Evolutionary conservation across 2,888 invertebrate genomes (phyloP), one percentile per base, ranked within the genome.

Genomic region (Monochamus alternatus): DNA sequence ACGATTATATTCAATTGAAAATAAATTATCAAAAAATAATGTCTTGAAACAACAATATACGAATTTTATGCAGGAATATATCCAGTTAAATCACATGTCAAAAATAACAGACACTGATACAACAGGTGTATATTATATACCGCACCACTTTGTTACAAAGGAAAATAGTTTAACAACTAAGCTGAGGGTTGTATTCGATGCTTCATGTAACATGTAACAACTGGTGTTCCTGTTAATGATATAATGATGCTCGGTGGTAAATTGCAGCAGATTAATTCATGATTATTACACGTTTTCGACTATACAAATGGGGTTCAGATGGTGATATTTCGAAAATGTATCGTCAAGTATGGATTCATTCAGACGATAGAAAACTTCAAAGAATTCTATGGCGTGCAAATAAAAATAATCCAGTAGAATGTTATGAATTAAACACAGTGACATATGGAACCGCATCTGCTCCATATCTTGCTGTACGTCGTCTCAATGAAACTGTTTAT

Each of bases 171-270:
- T 66, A 7, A 85, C 84, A 1, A 85, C 85, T 4, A 81, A 81
- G 66, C 67, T 82, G 44, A 64, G 84, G 12, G 81, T 83, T 9
- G 83, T 84, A 8, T 84, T 84, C 73, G 81, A 85, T 73, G 81
- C 75, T 32, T 81, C 81, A 0, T 78, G 74, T 0, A 76, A 75
- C 66, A 78, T n/a, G n/a, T 79, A 8, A 60, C 44, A 4, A 66
- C 75, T 2, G 81, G 81, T 3, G 4, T 75, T 8, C 81, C 80
- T 12, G 68, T 81, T 3, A 84, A 84, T 67, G 81, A 84, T 63
- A 67, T 78, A 4, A 73, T 76, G 32, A 74, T 76, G 51, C 64
- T 75, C 12, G 83, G 83, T 5, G 78, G 81, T 30, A 77, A 60
- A 14, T 74, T 84, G 22, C 83, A 84, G 59, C 63, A 14, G 78